A percentile compares a stretch with the other conserved stretches of the same genome.
These are phyloP conservation scores for Loripinus fragilis DNA, from an alignment of 2,888 invertebrate genomes.

Conservation along the genomic window DNA sequence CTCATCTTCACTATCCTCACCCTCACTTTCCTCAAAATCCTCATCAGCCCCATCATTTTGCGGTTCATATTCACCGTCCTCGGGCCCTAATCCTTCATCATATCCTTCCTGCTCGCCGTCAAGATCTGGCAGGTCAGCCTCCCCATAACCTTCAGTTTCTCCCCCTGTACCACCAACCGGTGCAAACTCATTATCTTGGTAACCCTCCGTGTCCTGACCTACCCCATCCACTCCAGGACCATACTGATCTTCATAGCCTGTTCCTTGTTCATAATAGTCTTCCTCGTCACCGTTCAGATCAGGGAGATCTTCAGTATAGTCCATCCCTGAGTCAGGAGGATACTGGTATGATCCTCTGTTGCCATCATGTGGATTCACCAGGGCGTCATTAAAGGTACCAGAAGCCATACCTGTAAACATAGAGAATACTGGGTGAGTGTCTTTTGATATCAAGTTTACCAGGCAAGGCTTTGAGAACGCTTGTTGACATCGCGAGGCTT, in stretches of 20 bases:
- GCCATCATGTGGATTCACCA: neutral
- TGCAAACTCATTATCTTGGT: neutral
- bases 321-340: neutral
- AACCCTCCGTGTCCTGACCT: neutral
- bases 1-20: constrained; percentile 41
- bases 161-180: neutral
- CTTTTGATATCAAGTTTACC: no score
- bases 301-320: constrained; percentile 10
- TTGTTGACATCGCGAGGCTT: no score
- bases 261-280: constrained; percentile 7
- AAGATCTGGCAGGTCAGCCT: neutral
- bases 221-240: constrained; percentile 11
- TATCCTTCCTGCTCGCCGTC: constrained; percentile 29
- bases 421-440: no score
- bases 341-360: neutral
- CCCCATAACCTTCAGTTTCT: neutral
- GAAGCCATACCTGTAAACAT: neutral
- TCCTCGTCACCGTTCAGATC: constrained; percentile 28
- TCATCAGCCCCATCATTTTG: constrained; percentile 37
- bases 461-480: no score
- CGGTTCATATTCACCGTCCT: constrained; percentile 28
- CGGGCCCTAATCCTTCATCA: neutral
- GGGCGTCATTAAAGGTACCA: neutral
- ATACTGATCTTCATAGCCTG: neutral
- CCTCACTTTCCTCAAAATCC: constrained; percentile 39